Evolutionary conservation across 2,888 invertebrate genomes (phyloP).

Genomic region (Horisme vitalbata): DNA sequence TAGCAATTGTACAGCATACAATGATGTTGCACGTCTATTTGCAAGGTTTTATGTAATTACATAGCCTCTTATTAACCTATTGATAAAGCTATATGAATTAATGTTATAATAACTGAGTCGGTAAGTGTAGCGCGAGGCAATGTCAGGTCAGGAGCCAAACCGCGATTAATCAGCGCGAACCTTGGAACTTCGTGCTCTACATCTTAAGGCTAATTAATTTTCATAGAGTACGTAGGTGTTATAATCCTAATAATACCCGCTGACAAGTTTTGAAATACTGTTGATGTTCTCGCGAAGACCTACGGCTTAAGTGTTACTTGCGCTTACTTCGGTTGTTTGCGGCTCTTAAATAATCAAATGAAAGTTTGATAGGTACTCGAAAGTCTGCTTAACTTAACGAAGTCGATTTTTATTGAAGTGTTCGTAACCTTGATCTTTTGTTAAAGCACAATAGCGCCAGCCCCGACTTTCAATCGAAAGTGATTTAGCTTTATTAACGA

Average conservation of each 20-base stretch:
- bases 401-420: constrained; percentile 23
- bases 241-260: constrained; percentile 27
- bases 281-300: constrained; percentile 16
- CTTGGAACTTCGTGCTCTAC: constrained; percentile 56
- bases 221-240: constrained; percentile 44
- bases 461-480: constrained; percentile 33
- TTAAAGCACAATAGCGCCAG: constrained; percentile 34
- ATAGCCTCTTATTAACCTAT: constrained; percentile 42
- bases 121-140: constrained; percentile 21
- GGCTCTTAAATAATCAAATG: constrained; percentile 2
- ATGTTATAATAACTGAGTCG: constrained; percentile 15
- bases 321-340: background rate
- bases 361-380: constrained; percentile 10
- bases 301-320: background rate
- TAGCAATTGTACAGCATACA: constrained; percentile 15
- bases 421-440: constrained; percentile 38
- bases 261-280: constrained; percentile 22
- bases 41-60: constrained; percentile 43
- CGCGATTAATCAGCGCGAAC: constrained; percentile 64
- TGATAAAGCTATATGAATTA: constrained; percentile 29
- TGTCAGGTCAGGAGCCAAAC: constrained; percentile 44
- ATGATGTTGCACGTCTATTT: constrained; percentile 23
- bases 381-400: constrained; percentile 26
- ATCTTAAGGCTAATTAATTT: constrained; percentile 55
- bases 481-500: constrained; percentile 29